Base-by-base conservation (phyloP, 1,140 invertebrate species). In the Ptiloglossa arizonensis region DNA sequence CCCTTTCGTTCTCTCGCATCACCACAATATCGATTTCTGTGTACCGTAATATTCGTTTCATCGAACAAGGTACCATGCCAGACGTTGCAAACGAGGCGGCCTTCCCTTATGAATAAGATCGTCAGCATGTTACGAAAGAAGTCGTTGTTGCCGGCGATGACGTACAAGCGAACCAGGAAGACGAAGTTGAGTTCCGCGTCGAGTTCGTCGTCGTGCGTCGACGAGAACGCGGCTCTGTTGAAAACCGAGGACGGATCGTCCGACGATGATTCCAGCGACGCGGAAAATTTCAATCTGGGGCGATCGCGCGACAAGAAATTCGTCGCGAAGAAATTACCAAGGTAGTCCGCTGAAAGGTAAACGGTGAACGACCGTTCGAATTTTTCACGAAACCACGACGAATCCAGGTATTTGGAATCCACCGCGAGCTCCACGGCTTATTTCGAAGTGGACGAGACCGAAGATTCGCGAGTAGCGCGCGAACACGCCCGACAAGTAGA, bases 361-460 rank as follows among this genome's bases (percentile, higher is more conserved):
- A n/a, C n/a, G n/a, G n/a, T 44, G 17, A 5, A 35, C 9, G 32
- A 52, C 5, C 22, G 0, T 52, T 41, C 4, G 5, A 15, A 29
- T 22, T 27, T 24, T 24, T 24, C 29, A 29, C 9, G 11, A 11
- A 35, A 35, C 6, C 35, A 4, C 35, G 19, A 9, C 57, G n/a
- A 56, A 27, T n/a, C 44, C 3, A 89, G 88, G 54, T 68, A 81
- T 57, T 63, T 86, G 24, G 71, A 86, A 13, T 54, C 78, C 5
- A 24, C 80, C 44, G 79, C 77, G 0, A 82, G 64, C 24, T 63
- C 70, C 1, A 89, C 76, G 0, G 62, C 63, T 24, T 89, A 90
- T 38, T 85, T 69, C 35, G 88, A 89, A 76, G 57, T 88, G 9
- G 79, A 90, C 19, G 89, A 90, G 50, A 88, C 52, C 3, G 50